These are phyloP conservation scores for Marisa cornuarietis DNA, from an alignment of 1,140 invertebrate genomes.

Conservation along the genomic window DNA sequence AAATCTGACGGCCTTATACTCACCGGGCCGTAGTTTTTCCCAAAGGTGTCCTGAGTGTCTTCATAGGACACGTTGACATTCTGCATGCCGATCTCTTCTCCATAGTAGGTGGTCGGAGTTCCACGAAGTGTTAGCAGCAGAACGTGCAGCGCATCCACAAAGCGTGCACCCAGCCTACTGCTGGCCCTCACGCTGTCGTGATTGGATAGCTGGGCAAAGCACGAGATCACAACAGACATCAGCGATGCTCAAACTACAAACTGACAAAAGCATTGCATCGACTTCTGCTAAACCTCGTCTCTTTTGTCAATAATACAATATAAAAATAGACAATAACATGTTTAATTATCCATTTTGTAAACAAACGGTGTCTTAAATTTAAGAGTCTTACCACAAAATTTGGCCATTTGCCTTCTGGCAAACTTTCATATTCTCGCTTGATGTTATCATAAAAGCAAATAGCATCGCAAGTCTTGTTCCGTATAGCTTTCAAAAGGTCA, in stretches of 20 bases:
- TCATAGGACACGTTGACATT: conserved; percentile 37
- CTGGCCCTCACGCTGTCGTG: conserved; percentile 49
- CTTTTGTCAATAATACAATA: too few relatives aligned
- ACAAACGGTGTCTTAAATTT: too few relatives aligned
- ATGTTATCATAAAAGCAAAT: conserved; percentile 14
- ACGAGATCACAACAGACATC: not conserved
- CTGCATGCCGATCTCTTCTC: conserved; percentile 60
- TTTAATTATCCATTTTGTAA: too few relatives aligned
- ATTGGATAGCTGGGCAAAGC: conserved; percentile 47
- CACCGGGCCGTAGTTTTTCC: conserved; percentile 33
- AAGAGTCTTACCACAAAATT: conserved; percentile 38
- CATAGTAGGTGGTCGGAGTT: conserved; percentile 59
- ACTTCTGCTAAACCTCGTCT: too few relatives aligned
- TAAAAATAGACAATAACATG: too few relatives aligned
- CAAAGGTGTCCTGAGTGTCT: conserved; percentile 39
- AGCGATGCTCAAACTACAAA: too few relatives aligned
- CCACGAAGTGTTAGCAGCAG: conserved; percentile 55
- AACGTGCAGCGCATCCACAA: conserved; percentile 53
- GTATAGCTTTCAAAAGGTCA: conserved; percentile 47
- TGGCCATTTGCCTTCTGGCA: conserved; percentile 32
- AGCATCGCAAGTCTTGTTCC: conserved; percentile 14
- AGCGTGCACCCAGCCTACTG: conserved; percentile 29
- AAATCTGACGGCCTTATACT: not conserved
- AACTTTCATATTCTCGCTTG: conserved; percentile 3
- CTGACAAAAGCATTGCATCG: too few relatives aligned